Base-by-base conservation (phyloP, 2,888 invertebrate species). In the Myopa tessellatipennis region DNA sequence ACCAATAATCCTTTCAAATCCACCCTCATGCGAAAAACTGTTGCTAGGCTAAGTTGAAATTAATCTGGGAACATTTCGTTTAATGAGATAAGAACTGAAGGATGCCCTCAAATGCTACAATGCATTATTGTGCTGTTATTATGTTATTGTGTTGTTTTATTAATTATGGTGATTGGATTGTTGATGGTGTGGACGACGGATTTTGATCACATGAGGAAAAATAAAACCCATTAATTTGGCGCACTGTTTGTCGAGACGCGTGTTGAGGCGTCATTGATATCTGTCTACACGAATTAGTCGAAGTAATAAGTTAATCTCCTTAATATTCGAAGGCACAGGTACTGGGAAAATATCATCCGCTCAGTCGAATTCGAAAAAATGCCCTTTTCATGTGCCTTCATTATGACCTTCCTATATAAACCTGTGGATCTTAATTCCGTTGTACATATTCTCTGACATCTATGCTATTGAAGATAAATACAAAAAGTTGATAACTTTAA, bases 41-140 rank as follows among this genome's bases (percentile, higher is more conserved):
- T 74, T 74, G 77, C 67, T 77, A 76, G 55, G 76, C 77, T 68
- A 76, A 69, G 73, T 71, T 55, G 70, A 71, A 71, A 71, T 71
- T 71, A 58, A 71, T 71, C 71, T 71, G 71, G 60, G 71, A 71
- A 71, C 34, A 70, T 5, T 10, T 55, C 14, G 16, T 55, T 10
- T 10, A 16, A n/a, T 10, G 55, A 10, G 55, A 55, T 55, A 12
- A 55, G n/a, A 55, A 5, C 55, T 55, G 38, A 38, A 65, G 38
- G 36, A 12, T 65, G 7, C 16, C 14, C 71, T 38, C 58, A 45
- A 26, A 73, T 45, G 45, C 45, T 45, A 8, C 45, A 6, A 45
- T 45, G 45, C 45, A 2, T 26, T 36, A 16, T 26, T 36, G 50
- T 14, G 4, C 16, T 50, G 18, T n/a, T 8, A 10, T 12, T 36